These are phyloP conservation scores for Lepus townsendii DNA, from an alignment of 2,797 vertebrate species.

Conservation along the genomic window DNA sequence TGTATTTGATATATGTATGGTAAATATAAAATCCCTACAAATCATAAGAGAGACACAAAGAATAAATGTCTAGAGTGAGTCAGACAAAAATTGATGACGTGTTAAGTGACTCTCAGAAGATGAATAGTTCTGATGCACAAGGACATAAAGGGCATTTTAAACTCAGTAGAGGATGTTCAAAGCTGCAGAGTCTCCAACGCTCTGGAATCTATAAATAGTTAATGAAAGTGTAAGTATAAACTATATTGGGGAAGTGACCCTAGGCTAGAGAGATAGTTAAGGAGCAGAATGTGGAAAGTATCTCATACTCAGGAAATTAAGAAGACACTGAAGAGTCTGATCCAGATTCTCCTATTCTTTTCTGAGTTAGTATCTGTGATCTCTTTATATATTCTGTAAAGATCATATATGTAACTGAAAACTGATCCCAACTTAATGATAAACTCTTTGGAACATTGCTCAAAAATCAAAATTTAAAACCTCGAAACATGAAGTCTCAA, in stretches of 20 bases:
- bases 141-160: not conserved
- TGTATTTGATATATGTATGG: not conserved
- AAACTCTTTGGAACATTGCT: not conserved
- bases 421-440: not conserved
- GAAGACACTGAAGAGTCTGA: not conserved
- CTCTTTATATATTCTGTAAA: not conserved
- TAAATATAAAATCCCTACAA: not conserved
- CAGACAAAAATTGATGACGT: not conserved
- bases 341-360: not conserved
- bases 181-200: not conserved
- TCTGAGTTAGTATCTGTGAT: not conserved
- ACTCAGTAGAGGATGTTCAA: not conserved
- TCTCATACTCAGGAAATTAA: not conserved
- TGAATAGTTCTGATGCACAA: not conserved
- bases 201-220: not conserved
- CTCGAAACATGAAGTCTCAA: not conserved
- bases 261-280: not conserved
- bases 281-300: not conserved
- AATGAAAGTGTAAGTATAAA: not conserved
- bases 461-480: not conserved
- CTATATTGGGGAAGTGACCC: not conserved
- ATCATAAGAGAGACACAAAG: not conserved
- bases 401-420: not conserved
- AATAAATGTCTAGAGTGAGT: not conserved
- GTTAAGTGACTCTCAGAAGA: not conserved